A percentile compares a stretch with the other conserved stretches of the same genome.
Conservation (phyloP, 2,797 vertebrate genomes). For the Acrossocheilus fasciatus region DNA sequence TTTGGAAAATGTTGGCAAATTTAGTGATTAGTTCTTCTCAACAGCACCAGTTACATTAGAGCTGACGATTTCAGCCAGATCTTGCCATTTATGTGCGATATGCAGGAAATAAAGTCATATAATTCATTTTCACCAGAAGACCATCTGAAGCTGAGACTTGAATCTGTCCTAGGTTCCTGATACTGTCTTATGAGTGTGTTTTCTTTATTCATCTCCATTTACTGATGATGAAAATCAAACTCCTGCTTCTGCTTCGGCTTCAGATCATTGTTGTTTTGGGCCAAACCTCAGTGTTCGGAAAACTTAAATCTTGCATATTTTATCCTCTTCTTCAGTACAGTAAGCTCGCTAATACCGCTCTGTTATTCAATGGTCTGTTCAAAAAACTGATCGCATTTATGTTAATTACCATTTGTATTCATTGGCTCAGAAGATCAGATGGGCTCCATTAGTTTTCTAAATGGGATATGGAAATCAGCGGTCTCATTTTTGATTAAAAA, state of each 20-base stretch:
- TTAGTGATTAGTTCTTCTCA: background rate
- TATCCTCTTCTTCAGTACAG: conserved; percentile 34
- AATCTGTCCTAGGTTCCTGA: background rate
- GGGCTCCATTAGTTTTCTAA: conserved; percentile 51
- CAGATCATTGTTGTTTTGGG: conserved; percentile 16
- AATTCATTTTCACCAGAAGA: background rate
- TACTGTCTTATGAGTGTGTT: background rate
- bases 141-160: background rate
- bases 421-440: conserved; percentile 42
- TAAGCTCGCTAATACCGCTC: background rate
- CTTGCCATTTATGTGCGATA: background rate
- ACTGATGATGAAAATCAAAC: background rate
- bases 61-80: background rate
- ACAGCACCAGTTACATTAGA: background rate
- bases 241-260: background rate
- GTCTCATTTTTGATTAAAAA: conserved; percentile 54
- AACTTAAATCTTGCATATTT: conserved; percentile 33
- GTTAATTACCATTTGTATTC: conserved; percentile 58
- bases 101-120: background rate
- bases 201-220: background rate
- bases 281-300: conserved; percentile 29
- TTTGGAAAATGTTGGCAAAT: background rate
- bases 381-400: conserved; percentile 49
- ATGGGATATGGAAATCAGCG: conserved; percentile 57
- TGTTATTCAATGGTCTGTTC: conserved; percentile 49